Conservation (phyloP, 1,140 invertebrate species). For the Probaryconus sp. region DNA sequence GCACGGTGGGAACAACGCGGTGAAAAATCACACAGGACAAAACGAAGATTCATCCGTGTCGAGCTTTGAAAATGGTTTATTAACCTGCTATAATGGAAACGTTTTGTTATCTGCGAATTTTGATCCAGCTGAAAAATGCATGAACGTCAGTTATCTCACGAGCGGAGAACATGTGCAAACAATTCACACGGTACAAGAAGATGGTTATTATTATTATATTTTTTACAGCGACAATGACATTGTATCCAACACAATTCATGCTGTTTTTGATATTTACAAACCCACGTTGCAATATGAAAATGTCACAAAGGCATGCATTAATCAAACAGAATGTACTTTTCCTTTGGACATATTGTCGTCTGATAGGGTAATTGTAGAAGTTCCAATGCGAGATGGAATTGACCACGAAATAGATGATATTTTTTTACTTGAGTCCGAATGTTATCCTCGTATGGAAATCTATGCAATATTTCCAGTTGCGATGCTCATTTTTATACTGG, state of each 20-base stretch:
- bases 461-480: conserved; percentile 88
- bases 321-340: conserved; percentile 87
- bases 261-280: conserved; percentile 90
- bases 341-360: conserved; percentile 83
- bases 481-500: conserved; percentile 85
- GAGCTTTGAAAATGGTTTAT: conserved; percentile 87
- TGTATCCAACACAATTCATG: conserved; percentile 87
- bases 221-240: conserved; percentile 91
- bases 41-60: conserved; percentile 83
- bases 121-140: conserved; percentile 82
- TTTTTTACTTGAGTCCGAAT: conserved; percentile 84
- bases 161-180: conserved; percentile 82
- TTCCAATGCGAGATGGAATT: conserved; percentile 87
- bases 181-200: conserved; percentile 83
- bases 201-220: conserved; percentile 92
- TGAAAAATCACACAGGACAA: conserved; percentile 79
- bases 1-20: conserved; percentile 83
- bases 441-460: conserved; percentile 85
- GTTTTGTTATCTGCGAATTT: conserved; percentile 85
- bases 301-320: conserved; percentile 84
- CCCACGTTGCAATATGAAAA: conserved; percentile 88
- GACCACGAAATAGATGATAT: conserved; percentile 84
- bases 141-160: conserved; percentile 83
- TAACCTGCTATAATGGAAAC: conserved; percentile 85
- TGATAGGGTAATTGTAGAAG: conserved; percentile 88